Conservation (phyloP, 2,888 invertebrate species). For the Ecdyonurus torrentis region DNA sequence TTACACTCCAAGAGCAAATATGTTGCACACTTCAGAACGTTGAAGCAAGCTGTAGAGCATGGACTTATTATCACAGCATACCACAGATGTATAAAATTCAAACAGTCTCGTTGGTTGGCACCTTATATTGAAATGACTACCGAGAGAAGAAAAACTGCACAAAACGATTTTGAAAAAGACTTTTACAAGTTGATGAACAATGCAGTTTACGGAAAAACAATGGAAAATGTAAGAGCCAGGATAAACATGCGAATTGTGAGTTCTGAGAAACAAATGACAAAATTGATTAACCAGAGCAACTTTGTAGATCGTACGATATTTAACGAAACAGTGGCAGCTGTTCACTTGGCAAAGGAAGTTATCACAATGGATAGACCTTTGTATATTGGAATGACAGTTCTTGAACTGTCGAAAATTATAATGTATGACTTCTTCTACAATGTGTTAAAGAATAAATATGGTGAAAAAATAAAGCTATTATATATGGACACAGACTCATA, state of each 20-base stretch:
- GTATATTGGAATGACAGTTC: conserved; percentile 22
- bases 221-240: conserved; percentile 25
- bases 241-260: conserved; percentile 19
- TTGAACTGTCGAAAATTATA: conserved; percentile 24
- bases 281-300: conserved; percentile 19
- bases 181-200: conserved; percentile 25
- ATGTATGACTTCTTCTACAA: conserved; percentile 25
- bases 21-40: not conserved
- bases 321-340: conserved; percentile 20
- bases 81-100: conserved; percentile 14
- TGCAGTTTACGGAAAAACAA: conserved; percentile 23
- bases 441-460: conserved; percentile 19
- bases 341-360: conserved; percentile 19
- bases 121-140: conserved; percentile 15
- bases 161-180: conserved; percentile 21
- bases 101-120: conserved; percentile 15
- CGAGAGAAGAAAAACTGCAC: conserved; percentile 14
- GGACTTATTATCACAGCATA: conserved; percentile 15
- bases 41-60: not conserved
- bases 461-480: conserved; percentile 1
- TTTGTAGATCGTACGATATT: conserved; percentile 21
- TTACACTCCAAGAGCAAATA: not conserved
- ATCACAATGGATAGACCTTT: conserved; percentile 23
- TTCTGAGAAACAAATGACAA: conserved; percentile 3
- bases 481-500: not conserved